Evolutionary conservation across 2,797 vertebrate genomes (phyloP), one percentile per base, ranked within the genome.

Genomic region (Spea hammondii): DNA sequence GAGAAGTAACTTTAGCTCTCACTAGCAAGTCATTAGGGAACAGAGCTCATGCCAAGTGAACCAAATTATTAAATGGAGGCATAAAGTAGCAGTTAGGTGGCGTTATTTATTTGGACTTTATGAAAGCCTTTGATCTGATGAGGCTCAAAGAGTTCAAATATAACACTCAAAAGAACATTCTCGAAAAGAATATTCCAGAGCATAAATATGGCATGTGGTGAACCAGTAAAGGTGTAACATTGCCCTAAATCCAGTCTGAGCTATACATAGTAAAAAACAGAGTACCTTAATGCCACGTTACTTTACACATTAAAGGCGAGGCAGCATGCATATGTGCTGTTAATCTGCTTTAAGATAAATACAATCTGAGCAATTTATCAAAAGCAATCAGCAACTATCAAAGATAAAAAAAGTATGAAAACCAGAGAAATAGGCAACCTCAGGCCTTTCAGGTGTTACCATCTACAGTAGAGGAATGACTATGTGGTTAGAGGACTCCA

Each of bases 61-160:
- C 79, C 74, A 78, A 82, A 74, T 77, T 64, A 82, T 82, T 82
- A 77, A 77, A 77, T 77, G 65, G 54, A 73, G 74, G 14, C 65
- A 57, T 70, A 82, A 78, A 82, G 80, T 82, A 77, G 75, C 75
- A 82, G 70, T 82, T 78, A 72, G 65, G 70, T 74, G 75, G 57
- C 17, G 70, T 78, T 82, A 78, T 82, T 82, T 82, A 82, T 82
- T 82, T 82, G 75, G 72, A 81, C 79, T 76, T 76, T 76, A 54
- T 64, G 49, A 60, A 70, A 47, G 44, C 6, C 75, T 82, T 82
- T 82, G 75, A 82, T 82, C 80, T 74, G 55, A 70, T 77, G 70
- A 70, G 70, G 70, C 80, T 76, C 70, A 64, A 77, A 55, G 32
- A 82, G 80, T 55, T 82, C 70, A 82, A 78, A 77, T 73, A 77